Evolutionary conservation across 92 coral and sea anemone species (phyloP).

Genomic region (Umimayanthus kanabou): DNA sequence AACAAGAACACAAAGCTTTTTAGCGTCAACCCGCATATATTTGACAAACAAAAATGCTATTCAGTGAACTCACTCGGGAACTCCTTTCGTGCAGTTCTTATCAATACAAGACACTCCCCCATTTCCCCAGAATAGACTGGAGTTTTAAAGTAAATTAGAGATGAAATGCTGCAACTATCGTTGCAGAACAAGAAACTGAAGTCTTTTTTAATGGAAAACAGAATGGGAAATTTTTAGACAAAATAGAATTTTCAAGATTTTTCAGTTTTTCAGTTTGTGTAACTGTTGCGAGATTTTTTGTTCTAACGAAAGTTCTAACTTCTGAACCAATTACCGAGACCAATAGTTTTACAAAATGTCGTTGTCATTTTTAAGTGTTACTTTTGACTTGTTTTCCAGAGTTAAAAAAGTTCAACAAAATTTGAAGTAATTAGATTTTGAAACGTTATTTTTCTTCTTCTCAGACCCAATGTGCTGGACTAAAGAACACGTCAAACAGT

Average conservation of each 20-base stretch:
- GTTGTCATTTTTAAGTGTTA: background rate
- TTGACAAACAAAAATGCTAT: background rate
- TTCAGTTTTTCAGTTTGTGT: no score
- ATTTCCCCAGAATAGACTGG: background rate
- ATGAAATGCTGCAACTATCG: background rate
- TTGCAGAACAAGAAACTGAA: background rate
- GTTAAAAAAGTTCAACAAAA: background rate
- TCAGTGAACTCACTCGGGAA: background rate
- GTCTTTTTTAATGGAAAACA: background rate
- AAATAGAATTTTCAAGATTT: no score
- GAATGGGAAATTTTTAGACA: no score
- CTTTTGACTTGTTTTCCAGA: background rate
- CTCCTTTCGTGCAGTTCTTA: background rate
- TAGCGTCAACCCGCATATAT: background rate
- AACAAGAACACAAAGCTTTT: background rate
- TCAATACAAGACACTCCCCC: constrained; percentile 4
- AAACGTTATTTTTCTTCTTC: background rate
- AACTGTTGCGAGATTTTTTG: background rate
- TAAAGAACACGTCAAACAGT: constrained; percentile 95
- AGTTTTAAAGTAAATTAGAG: no score
- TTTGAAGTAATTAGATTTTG: background rate
- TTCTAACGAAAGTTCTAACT: background rate
- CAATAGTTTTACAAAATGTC: no score
- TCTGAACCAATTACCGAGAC: no score
- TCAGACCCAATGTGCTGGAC: constrained; percentile 98